A percentile compares a stretch with the other conserved stretches of the same genome.
phyloP scores from a whole-genome alignment of 53 echinoderm and acorn worm species.

The Holothuria leucospilota region DNA sequence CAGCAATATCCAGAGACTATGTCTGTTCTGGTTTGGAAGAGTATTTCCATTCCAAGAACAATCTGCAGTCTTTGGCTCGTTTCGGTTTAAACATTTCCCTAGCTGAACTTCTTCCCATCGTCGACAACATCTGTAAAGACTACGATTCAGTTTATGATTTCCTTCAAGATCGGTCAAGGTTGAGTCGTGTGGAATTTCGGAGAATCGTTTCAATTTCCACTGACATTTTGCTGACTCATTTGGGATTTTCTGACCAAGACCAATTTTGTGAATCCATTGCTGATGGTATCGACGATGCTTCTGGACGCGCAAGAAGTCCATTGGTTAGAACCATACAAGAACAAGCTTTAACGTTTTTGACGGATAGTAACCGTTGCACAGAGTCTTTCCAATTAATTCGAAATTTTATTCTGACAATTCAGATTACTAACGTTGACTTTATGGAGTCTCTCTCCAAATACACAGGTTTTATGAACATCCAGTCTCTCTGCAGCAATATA shows the following conservation, averaged over 20 bases:
- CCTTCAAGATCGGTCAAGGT: too few species aligned
- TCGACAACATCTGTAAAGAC: constrained; percentile 4
- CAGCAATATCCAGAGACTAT: neutral
- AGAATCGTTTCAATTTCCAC: too few species aligned
- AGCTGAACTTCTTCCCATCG: constrained; percentile 18
- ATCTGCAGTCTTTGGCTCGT: neutral
- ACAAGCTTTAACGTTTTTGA: neutral
- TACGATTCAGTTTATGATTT: neutral
- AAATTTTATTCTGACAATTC: too few species aligned
- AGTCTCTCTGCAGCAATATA: too few species aligned
- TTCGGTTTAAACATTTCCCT: neutral
- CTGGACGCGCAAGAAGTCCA: neutral
- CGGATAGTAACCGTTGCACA: neutral
- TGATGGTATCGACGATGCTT: neutral
- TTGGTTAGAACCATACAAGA: neutral
- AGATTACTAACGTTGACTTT: too few species aligned
- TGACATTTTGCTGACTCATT: constrained; percentile 3
- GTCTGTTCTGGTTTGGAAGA: neutral
- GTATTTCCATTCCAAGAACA: constrained; percentile 5
- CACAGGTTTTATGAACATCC: too few species aligned
- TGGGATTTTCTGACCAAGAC: neutral
- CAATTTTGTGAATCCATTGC: neutral
- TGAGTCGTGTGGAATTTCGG: too few species aligned
- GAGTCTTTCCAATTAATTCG: too few species aligned
- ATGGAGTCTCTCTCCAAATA: too few species aligned